These are phyloP conservation scores for Stratiomys singularior DNA, from an alignment of 2,888 invertebrate genomes.

Conservation along the genomic window DNA sequence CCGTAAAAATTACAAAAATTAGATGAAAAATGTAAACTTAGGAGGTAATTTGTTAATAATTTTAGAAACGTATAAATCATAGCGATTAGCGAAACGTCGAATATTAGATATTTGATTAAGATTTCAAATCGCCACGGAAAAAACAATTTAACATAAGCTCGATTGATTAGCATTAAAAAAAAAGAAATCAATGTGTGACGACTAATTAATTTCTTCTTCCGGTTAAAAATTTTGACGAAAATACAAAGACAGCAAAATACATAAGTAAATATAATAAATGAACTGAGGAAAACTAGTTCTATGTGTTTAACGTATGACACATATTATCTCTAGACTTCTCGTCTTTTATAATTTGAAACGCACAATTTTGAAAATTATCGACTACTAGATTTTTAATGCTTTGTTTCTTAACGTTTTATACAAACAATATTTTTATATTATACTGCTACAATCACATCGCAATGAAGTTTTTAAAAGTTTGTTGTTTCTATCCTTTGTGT, in stretches of 20 bases:
- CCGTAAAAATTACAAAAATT: slow-evolving; percentile 48
- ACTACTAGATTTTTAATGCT: no score
- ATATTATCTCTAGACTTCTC: not conserved
- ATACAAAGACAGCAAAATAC: not conserved
- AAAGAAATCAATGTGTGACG: no score
- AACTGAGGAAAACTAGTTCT: slow-evolving; percentile 21
- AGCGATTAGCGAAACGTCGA: slow-evolving; percentile 5
- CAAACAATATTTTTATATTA: no score
- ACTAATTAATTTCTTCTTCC: slow-evolving; percentile 23
- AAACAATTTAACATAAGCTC: slow-evolving; percentile 31
- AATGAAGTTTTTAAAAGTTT: no score
- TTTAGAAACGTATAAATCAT: slow-evolving; percentile 44
- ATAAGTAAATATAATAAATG: not conserved
- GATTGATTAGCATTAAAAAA: slow-evolving; percentile 10
- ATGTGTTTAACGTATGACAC: slow-evolving; percentile 30
- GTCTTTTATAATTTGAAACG: not conserved
- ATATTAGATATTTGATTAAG: not conserved
- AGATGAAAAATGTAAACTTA: slow-evolving; percentile 47
- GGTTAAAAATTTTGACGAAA: slow-evolving; percentile 31
- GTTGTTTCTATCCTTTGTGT: no score
- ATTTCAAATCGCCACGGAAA: slow-evolving; percentile 37
- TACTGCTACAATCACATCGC: no score
- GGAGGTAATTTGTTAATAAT: slow-evolving; percentile 45
- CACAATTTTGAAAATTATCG: no score
- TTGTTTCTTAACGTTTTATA: no score